Conservation (phyloP, 2,888 invertebrate genomes). For the Neoitamus cyanurus region DNA sequence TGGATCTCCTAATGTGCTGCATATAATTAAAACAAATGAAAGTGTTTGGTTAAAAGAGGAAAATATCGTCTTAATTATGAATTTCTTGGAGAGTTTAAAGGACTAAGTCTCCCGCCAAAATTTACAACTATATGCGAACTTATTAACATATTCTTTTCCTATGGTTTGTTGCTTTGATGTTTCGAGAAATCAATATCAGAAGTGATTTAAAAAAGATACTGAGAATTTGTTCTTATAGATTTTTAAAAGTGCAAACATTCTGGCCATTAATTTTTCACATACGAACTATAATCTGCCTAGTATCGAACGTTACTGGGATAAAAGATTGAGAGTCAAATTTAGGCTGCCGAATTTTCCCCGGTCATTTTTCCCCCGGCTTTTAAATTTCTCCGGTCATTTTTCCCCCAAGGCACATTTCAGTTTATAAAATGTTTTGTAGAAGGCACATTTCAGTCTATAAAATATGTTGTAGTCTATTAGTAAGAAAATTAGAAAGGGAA, state of each 20-base stretch:
- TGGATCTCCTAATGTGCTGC: no score
- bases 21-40: no score
- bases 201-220: background rate
- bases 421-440: no score
- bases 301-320: slow-evolving; percentile 17
- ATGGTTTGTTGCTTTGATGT: slow-evolving; percentile 9
- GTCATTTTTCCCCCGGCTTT: no score
- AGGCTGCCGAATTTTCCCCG: no score
- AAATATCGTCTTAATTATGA: background rate
- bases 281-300: slow-evolving; percentile 24
- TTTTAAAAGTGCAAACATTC: slow-evolving; percentile 25
- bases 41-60: slow-evolving; percentile 17
- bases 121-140: slow-evolving; percentile 13
- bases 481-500: no score
- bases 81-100: slow-evolving; percentile 8
- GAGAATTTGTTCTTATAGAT: background rate
- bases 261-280: slow-evolving; percentile 32
- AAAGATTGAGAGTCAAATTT: no score
- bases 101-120: slow-evolving; percentile 9
- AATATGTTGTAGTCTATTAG: no score
- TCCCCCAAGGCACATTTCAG: no score
- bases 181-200: slow-evolving; percentile 11
- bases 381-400: no score
- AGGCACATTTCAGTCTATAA: no score
- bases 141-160: slow-evolving; percentile 9